These are phyloP conservation scores for Centropristis striata DNA, from an alignment of 2,113 vertebrate genomes.

Conservation along the genomic window DNA sequence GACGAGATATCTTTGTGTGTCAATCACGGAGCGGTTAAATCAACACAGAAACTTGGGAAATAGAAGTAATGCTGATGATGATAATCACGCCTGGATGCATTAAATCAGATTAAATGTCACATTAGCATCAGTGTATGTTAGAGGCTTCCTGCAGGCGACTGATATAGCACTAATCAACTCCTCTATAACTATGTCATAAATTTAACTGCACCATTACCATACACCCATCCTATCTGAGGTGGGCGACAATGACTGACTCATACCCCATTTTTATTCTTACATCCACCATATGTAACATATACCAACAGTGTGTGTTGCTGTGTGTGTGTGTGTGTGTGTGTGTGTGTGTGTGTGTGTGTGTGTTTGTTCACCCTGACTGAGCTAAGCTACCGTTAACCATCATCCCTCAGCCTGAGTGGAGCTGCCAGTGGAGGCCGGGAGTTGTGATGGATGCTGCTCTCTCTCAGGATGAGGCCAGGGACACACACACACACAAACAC, in stretches of 20 bases:
- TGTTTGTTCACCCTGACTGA: background rate
- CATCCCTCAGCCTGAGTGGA: constrained; percentile 62
- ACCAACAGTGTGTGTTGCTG: background rate
- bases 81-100: constrained; percentile 42
- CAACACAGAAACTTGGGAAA: constrained; percentile 21
- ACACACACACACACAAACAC: constrained; percentile 35
- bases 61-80: constrained; percentile 34
- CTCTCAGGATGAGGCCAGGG: constrained; percentile 48
- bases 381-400: constrained; percentile 49
- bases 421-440: constrained; percentile 47
- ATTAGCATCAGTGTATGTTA: constrained; percentile 48
- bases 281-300: constrained; percentile 2
- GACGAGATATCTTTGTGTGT: constrained; percentile 27
- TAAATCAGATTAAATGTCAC: constrained; percentile 72
- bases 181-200: constrained; percentile 2
- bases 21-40: constrained; percentile 36
- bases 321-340: constrained; percentile 13
- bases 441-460: constrained; percentile 67
- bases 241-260: constrained; percentile 32
- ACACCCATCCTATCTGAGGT: constrained; percentile 10
- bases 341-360: constrained; percentile 21
- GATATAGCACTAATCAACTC: constrained; percentile 39
- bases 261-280: background rate
- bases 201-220: constrained; percentile 34
- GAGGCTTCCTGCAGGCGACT: constrained; percentile 21